A percentile compares a stretch with the other conserved stretches of the same genome.
phyloP scores from a whole-genome alignment of 2,888 invertebrate species.

The Plebejus argus region DNA sequence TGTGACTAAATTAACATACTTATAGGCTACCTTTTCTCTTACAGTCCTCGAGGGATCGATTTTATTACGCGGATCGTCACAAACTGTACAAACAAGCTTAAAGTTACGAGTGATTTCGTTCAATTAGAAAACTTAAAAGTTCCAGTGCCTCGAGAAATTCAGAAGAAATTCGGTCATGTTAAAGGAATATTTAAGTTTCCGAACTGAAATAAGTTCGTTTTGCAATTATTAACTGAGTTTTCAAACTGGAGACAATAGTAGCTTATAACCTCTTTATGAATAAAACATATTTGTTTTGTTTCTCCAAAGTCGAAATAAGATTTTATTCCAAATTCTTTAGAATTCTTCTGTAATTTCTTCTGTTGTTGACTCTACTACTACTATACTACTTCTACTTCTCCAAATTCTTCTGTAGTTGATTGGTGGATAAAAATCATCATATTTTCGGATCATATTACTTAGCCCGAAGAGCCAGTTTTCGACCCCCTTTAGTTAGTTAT shows the following conservation, averaged over 20 bases:
- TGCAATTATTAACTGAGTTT: neutral
- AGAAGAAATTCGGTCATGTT: neutral
- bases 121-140: conserved; percentile 1
- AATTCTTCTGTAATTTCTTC: too few species aligned
- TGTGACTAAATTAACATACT: neutral
- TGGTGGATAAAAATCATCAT: neutral
- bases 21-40: neutral
- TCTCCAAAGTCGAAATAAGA: neutral
- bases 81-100: neutral
- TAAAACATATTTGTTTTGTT: neutral
- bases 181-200: neutral
- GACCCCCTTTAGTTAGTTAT: neutral
- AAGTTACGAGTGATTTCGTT: neutral
- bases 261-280: neutral
- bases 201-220: neutral
- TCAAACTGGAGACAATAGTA: neutral
- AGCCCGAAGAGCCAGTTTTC: neutral
- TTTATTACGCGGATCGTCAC: neutral
- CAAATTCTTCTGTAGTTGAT: too few species aligned
- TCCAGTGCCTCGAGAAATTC: neutral
- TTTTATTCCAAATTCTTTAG: too few species aligned
- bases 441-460: neutral
- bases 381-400: too few species aligned
- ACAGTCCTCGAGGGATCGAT: neutral
- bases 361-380: too few species aligned